Evolutionary conservation across 2,888 invertebrate species (phyloP), one percentile per base, ranked within the genome.

Genomic region (Pelosia muscerda): DNA sequence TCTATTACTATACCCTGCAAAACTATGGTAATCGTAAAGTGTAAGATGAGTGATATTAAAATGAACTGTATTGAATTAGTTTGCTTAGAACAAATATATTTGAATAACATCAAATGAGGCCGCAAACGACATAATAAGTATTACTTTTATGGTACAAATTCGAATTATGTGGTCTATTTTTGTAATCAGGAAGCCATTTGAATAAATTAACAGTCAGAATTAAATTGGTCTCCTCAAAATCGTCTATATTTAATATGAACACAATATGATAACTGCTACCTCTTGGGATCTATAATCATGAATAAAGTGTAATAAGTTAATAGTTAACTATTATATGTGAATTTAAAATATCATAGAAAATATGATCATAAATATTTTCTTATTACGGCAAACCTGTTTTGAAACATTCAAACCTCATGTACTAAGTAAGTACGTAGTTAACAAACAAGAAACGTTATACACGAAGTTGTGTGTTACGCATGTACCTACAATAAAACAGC

Each of bases 401-500:
- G 42, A 56, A 56, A 64, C 60, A 49, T 49, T 42, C 56, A 61
- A 22, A 38, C 56, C 23, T 63, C 38, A 67, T 55, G 34, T 49
- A 61, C 38, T 8, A n/a, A 56, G 42, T 56, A 38, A 42, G 63
- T 56, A 60, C 59, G 66, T 59, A 63, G 55, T 25, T 38, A 63
- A 55, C 55, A 25, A 25, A 38, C 63, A 56, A 34, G 58, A 25
- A 63, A 66, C 59, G 69, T 61, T 65, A 70, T 69, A 68, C 71
- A 73, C 73, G 63, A 72, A 74, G 69, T 67, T 81, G 73, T 81
- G 81, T 79, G 73, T 76, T 74, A 81, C 81, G 74, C 63, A 59
- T 69, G 74, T 71, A 72, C n/a, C n/a, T n/a, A n/a, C 54, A 74
- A 73, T 59, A 72, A 71, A 72, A 74, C 54, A 69, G 73, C 73